These are phyloP conservation scores for Parazoanthus atlanticus DNA, from an alignment of 92 coral and sea anemone genomes.

Conservation along the genomic window DNA sequence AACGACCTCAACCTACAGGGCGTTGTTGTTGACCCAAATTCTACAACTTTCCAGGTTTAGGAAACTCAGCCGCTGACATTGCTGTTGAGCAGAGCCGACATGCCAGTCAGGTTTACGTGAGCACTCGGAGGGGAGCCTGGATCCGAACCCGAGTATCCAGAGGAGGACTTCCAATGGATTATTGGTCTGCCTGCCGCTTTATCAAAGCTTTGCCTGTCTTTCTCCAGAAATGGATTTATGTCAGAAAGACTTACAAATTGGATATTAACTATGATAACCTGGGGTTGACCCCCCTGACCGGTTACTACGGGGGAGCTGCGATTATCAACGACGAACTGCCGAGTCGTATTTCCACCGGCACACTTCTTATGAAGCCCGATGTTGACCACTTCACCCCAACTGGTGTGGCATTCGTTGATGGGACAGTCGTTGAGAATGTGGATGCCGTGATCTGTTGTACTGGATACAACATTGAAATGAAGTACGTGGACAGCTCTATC, in stretches of 20 bases:
- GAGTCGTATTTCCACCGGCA: conserved; percentile 40
- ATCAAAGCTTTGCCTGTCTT: neutral
- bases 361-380: conserved; percentile 43
- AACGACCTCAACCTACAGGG: no score
- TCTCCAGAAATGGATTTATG: neutral
- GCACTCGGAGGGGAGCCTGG: conserved; percentile 59
- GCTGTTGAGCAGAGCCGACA: conserved; percentile 57
- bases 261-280: conserved; percentile 23
- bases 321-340: conserved; percentile 44
- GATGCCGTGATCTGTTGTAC: conserved; percentile 51
- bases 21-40: no score
- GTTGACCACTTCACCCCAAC: conserved; percentile 31
- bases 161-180: conserved; percentile 43
- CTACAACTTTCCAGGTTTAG: conserved; percentile 31
- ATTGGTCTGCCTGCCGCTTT: conserved; percentile 9
- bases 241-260: neutral
- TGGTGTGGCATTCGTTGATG: conserved; percentile 49
- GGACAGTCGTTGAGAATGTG: conserved; percentile 36
- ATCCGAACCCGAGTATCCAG: conserved; percentile 30
- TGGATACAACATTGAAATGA: conserved; percentile 43
- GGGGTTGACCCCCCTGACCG: conserved; percentile 36
- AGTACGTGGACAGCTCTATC: conserved; percentile 35
- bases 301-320: conserved; percentile 9
- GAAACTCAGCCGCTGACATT: conserved; percentile 60
- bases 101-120: conserved; percentile 47